Evolutionary conservation across 2,113 vertebrate genomes (phyloP).

Genomic region (Cyprichromis sp.): DNA sequence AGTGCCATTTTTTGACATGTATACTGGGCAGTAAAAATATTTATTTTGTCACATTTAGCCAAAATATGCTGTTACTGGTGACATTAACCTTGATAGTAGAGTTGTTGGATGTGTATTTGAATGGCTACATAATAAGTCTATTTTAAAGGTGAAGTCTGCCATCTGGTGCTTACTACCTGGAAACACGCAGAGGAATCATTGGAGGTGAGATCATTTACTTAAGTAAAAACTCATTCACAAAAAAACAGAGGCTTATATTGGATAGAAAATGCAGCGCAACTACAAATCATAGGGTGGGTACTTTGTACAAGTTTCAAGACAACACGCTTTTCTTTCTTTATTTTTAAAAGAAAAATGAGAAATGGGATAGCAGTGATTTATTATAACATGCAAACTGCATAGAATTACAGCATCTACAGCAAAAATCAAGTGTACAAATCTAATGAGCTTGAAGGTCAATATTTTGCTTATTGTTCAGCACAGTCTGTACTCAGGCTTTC

Average conservation of each 20-base stretch:
- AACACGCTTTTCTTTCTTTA: neutral
- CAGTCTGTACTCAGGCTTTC: neutral
- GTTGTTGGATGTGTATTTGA: neutral
- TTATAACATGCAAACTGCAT: neutral
- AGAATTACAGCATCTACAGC: neutral
- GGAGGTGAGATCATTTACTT: neutral
- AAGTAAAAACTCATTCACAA: neutral
- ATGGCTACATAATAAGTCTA: neutral
- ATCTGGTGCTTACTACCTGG: neutral
- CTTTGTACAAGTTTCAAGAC: neutral
- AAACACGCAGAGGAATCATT: neutral
- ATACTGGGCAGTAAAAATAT: neutral
- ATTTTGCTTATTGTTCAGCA: neutral
- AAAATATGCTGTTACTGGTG: neutral
- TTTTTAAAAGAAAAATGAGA: neutral
- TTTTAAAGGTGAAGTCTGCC: slow-evolving; percentile 1
- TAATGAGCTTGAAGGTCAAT: neutral
- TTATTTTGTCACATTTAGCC: neutral
- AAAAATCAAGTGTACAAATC: neutral
- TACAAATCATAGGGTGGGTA: neutral
- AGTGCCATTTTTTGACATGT: neutral
- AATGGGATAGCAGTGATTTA: neutral
- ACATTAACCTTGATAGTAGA: neutral
- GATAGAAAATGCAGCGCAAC: neutral
- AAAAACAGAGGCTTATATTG: neutral